A percentile compares a stretch with the other conserved stretches of the same genome.
Conservation (phyloP, 2,113 vertebrate genomes). For the Gracilinanus agilis region DNA sequence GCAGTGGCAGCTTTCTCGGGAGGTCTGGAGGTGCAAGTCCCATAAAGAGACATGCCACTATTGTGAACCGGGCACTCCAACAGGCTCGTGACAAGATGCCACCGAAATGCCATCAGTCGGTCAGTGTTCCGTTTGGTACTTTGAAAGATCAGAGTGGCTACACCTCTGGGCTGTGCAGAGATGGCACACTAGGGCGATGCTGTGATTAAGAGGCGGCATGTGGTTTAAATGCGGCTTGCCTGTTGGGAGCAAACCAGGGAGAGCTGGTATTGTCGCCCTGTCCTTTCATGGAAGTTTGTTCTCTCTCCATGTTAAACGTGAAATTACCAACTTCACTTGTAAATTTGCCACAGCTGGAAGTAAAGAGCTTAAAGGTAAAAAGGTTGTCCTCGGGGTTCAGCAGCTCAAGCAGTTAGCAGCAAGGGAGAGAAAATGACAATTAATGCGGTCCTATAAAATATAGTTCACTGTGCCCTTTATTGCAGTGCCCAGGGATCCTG, state of each 20-base stretch:
- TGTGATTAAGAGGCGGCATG: neutral
- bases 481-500: neutral
- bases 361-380: conserved; percentile 35
- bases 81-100: neutral
- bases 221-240: rapidly evolving
- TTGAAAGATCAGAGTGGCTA: neutral
- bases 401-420: neutral
- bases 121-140: neutral
- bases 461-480: neutral
- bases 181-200: neutral
- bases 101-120: neutral
- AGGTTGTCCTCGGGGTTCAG: neutral
- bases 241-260: neutral
- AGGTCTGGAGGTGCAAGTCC: neutral
- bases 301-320: neutral
- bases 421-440: neutral
- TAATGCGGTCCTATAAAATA: neutral
- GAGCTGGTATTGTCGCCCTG: neutral
- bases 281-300: neutral
- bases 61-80: neutral
- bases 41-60: neutral
- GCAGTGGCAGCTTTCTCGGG: neutral
- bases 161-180: rapidly evolving
- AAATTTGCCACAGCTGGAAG: conserved; percentile 16
- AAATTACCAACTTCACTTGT: neutral